Conservation (phyloP, 2,113 vertebrate species). For the Ginglymostoma cirratum region DNA sequence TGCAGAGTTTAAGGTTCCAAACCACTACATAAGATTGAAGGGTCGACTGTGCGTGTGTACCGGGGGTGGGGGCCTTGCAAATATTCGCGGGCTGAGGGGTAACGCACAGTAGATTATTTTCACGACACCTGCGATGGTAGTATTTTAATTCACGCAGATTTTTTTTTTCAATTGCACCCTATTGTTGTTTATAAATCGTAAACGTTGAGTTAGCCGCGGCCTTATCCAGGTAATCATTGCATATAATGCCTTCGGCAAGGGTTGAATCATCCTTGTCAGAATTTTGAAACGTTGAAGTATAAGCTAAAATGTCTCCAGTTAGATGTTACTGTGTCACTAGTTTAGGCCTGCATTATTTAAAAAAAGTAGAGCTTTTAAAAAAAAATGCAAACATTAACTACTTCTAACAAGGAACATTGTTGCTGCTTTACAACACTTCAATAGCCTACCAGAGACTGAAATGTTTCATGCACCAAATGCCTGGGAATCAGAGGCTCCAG, state of each 20-base stretch:
- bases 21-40: not conserved
- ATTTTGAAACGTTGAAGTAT: not conserved
- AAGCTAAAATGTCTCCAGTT: not conserved
- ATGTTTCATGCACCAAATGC: not conserved
- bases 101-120: conserved; percentile 40
- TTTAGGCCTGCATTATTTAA: conserved; percentile 20
- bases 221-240: conserved; percentile 37
- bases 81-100: not conserved
- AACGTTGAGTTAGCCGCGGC: not conserved
- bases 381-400: not conserved
- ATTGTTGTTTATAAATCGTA: conserved; percentile 41
- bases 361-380: not conserved
- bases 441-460: no score
- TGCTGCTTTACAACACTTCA: not conserved
- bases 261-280: not conserved
- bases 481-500: not conserved
- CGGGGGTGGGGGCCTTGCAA: not conserved
- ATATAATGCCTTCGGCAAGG: not conserved
- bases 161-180: conserved; percentile 37
- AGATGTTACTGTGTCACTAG: not conserved
- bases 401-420: not conserved
- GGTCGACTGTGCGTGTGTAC: no score
- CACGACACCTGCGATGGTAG: conserved; percentile 42
- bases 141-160: conserved; percentile 44
- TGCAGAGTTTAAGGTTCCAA: not conserved